These are phyloP conservation scores for Lissonota sp. DNA, from an alignment of 2,888 invertebrate species.

Conservation along the genomic window DNA sequence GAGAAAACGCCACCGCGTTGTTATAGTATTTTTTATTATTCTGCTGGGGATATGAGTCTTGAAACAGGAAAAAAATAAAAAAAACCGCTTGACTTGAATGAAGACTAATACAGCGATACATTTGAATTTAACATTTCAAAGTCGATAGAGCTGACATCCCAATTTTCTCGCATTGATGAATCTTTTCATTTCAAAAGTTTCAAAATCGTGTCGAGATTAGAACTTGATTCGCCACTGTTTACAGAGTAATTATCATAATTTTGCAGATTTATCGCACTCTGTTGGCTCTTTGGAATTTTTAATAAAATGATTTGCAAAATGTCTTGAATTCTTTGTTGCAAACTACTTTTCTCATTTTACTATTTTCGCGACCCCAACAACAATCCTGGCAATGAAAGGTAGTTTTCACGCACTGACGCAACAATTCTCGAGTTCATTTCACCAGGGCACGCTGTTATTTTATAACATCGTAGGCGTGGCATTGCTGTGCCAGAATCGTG, in stretches of 20 bases:
- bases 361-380: constrained; percentile 26
- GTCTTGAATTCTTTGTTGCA: background rate
- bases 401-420: constrained; percentile 25
- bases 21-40: constrained; percentile 25
- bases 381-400: constrained; percentile 36
- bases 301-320: background rate
- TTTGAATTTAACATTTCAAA: background rate
- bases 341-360: background rate
- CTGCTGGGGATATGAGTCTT: background rate
- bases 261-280: no score
- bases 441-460: constrained; percentile 38
- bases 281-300: no score
- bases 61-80: background rate
- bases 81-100: background rate
- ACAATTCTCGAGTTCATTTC: constrained; percentile 47
- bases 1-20: background rate
- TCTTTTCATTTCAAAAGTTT: no score
- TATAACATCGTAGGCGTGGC: constrained; percentile 38
- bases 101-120: background rate
- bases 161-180: background rate
- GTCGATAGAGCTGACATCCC: background rate
- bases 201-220: no score
- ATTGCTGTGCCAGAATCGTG: constrained; percentile 4
- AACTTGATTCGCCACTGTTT: no score
- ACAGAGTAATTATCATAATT: no score